These are phyloP conservation scores for Hyphantria cunea DNA, from an alignment of 1,140 invertebrate genomes.

Conservation along the genomic window DNA sequence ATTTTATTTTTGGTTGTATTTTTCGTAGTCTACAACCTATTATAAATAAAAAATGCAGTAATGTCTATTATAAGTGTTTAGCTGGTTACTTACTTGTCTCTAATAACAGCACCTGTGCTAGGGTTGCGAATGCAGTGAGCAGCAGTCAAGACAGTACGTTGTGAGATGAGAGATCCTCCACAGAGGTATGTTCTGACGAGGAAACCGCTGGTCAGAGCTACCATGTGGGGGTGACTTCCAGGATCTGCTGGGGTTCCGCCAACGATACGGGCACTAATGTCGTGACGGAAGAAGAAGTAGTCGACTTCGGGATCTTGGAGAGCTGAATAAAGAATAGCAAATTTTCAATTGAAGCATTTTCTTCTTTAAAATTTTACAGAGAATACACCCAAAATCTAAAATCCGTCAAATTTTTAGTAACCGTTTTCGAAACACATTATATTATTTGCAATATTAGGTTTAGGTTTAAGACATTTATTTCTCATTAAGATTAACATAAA, in stretches of 20 bases:
- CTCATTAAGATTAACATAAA: too few species aligned
- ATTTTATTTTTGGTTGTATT: too few species aligned
- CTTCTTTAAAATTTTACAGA: too few species aligned
- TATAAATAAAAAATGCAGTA: too few species aligned
- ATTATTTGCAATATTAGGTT: too few species aligned
- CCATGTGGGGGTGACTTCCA: conserved; percentile 54
- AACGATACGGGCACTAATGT: conserved; percentile 28
- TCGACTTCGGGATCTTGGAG: conserved; percentile 20
- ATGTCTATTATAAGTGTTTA: too few species aligned
- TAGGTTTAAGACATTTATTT: too few species aligned
- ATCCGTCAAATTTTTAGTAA: too few species aligned
- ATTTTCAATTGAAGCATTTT: background rate
- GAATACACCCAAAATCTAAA: too few species aligned
- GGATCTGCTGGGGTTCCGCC: conserved; percentile 21
- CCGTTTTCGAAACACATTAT: too few species aligned
- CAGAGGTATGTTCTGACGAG: conserved; percentile 47
- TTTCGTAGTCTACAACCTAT: too few species aligned
- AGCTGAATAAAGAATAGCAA: background rate
- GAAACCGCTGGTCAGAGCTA: conserved; percentile 46
- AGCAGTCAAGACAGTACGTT: conserved; percentile 53
- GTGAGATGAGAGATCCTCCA: conserved; percentile 54
- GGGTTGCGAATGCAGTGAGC: conserved; percentile 58
- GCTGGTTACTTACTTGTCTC: background rate
- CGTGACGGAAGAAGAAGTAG: conserved; percentile 21
- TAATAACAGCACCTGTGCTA: conserved; percentile 1